Percentiles rank a stretch among this genome's conserved stretches.
These are phyloP conservation scores for Aplodontia rufa DNA, from an alignment of 2,113 vertebrate genomes.

Conservation along the genomic window DNA sequence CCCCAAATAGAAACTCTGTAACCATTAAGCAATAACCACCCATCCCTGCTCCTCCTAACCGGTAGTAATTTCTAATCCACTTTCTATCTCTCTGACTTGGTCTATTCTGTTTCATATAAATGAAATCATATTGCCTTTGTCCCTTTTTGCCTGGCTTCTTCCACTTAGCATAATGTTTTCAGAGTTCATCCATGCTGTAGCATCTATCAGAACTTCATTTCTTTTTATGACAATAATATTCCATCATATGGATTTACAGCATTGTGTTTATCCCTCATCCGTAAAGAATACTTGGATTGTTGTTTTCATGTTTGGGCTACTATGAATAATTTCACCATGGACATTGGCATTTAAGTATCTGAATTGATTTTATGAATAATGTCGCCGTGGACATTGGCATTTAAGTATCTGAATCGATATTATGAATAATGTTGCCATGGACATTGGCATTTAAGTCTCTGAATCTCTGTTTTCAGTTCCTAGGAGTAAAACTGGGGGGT, in stretches of 20 bases:
- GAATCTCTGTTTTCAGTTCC: background rate
- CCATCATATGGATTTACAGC: background rate
- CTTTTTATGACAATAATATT: background rate
- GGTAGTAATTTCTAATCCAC: background rate
- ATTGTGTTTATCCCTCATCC: background rate
- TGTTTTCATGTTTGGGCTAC: background rate
- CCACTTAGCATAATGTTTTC: background rate
- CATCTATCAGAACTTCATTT: background rate
- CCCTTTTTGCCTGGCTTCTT: background rate
- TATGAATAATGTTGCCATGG: background rate
- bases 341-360: too few relatives aligned
- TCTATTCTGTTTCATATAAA: background rate
- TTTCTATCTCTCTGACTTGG: background rate
- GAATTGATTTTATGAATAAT: too few relatives aligned
- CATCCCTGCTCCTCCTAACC: background rate
- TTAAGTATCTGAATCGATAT: too few relatives aligned
- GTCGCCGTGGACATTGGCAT: too few relatives aligned
- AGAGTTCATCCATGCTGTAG: background rate
- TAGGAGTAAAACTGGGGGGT: background rate
- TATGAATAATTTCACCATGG: too few relatives aligned
- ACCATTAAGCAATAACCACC: background rate
- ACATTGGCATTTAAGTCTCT: too few relatives aligned
- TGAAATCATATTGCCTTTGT: background rate
- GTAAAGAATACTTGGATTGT: background rate
- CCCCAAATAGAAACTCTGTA: background rate